phyloP scores from a whole-genome alignment of 2,797 vertebrate species.

The Lepus townsendii region DNA sequence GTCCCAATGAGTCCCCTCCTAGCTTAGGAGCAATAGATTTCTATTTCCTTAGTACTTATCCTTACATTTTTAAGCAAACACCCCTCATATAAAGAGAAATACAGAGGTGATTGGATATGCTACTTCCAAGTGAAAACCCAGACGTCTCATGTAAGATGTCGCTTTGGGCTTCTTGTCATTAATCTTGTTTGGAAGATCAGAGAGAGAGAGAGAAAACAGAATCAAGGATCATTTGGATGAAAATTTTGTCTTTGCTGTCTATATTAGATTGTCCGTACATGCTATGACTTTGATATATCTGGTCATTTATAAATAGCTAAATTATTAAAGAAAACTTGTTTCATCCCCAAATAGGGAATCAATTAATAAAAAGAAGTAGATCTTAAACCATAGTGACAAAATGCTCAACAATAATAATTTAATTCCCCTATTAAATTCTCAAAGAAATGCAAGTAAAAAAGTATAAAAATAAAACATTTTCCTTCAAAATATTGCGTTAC shows the following conservation, averaged over 20 bases:
- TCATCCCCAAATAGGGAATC: neutral
- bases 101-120: neutral
- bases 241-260: neutral
- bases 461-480: neutral
- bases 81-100: neutral
- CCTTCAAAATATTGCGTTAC: constrained; percentile 12
- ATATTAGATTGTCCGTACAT: neutral
- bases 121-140: neutral
- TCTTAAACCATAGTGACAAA: constrained; percentile 36
- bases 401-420: constrained; percentile 40
- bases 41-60: neutral
- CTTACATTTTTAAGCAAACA: constrained; percentile 7
- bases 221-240: neutral
- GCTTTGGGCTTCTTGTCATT: neutral
- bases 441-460: constrained; percentile 33
- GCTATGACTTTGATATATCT: neutral
- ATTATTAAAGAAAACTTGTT: constrained; percentile 1
- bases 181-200: neutral
- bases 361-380: constrained; percentile 42
- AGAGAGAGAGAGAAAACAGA: neutral
- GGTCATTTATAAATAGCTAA: constrained; percentile 36
- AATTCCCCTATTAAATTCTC: constrained; percentile 20
- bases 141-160: neutral
- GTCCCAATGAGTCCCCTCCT: neutral
- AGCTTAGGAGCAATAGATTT: neutral